Percentiles rank a stretch among this genome's conserved stretches.
These are phyloP conservation scores for Parambassis ranga DNA, from an alignment of 2,797 vertebrate genomes.

Conservation along the genomic window DNA sequence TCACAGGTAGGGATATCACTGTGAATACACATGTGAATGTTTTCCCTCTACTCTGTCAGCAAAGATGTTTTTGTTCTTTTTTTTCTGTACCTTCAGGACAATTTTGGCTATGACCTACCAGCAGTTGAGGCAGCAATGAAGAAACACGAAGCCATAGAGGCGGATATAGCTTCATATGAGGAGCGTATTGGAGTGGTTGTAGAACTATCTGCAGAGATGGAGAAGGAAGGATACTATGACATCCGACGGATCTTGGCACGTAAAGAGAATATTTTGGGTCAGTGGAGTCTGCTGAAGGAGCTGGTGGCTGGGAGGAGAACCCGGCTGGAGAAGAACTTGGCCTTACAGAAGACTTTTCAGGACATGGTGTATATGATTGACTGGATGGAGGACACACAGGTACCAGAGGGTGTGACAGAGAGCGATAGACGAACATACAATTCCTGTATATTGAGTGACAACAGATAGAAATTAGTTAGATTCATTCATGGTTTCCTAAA, in stretches of 20 bases:
- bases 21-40: background rate
- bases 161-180: constrained; percentile 93
- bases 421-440: too few species aligned
- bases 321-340: constrained; percentile 91
- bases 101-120: constrained; percentile 94
- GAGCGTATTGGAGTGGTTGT: constrained; percentile 91
- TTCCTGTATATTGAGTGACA: background rate
- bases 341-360: constrained; percentile 94
- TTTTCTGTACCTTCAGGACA: constrained; percentile 80
- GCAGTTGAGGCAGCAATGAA: constrained; percentile 97
- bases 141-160: constrained; percentile 97
- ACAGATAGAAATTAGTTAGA: too few species aligned
- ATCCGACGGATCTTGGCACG: constrained; percentile 86
- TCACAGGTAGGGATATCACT: constrained; percentile 81
- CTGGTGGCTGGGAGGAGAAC: constrained; percentile 84
- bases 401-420: constrained; percentile 36
- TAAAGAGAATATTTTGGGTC: constrained; percentile 90
- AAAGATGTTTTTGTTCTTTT: background rate
- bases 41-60: background rate
- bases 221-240: constrained; percentile 89
- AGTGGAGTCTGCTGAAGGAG: constrained; percentile 91
- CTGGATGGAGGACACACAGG: constrained; percentile 99
- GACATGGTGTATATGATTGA: constrained; percentile 99
- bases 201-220: constrained; percentile 89
- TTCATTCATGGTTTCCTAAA: too few species aligned